Conservation (phyloP, 2,113 vertebrate genomes). For the Oncorhynchus tshawytscha region DNA sequence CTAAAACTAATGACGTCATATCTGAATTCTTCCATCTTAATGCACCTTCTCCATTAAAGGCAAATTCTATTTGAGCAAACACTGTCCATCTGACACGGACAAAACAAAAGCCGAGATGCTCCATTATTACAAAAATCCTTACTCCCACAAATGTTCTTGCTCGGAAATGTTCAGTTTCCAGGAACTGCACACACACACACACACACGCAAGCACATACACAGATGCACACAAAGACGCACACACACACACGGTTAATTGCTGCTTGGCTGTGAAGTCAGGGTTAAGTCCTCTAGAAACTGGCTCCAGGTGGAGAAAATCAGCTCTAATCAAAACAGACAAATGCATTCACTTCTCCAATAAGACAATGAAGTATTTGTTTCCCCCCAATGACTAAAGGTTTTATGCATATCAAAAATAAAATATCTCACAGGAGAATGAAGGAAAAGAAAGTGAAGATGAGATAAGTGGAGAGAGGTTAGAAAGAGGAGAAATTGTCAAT, state of each 20-base stretch:
- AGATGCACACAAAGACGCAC: too few relatives aligned
- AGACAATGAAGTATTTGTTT: slow-evolving; percentile 9
- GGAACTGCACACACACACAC: slow-evolving; percentile 77
- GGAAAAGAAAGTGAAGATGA: too few relatives aligned
- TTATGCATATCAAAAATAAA: too few relatives aligned
- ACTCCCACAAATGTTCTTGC: slow-evolving; percentile 96
- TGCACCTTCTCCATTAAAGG: slow-evolving; percentile 88
- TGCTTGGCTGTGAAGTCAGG: slow-evolving; percentile 84
- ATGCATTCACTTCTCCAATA: slow-evolving; percentile 46
- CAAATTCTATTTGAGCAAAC: slow-evolving; percentile 98
- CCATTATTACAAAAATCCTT: slow-evolving; percentile 96
- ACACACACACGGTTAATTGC: slow-evolving; percentile 2
- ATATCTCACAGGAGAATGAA: too few relatives aligned
- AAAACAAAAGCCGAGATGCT: slow-evolving; percentile 95
- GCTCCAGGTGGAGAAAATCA: slow-evolving; percentile 96
- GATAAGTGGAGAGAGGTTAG: too few relatives aligned
- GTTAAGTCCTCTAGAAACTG: slow-evolving; percentile 88
- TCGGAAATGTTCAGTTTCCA: slow-evolving; percentile 91
- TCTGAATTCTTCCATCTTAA: too few relatives aligned
- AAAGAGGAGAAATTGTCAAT: too few relatives aligned
- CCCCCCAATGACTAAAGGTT: too few relatives aligned
- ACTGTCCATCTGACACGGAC: slow-evolving; percentile 97
- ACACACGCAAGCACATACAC: too few relatives aligned
- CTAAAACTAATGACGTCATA: too few relatives aligned
- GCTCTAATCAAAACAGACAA: slow-evolving; percentile 87